A percentile compares a stretch with the other conserved stretches of the same genome.
These are phyloP conservation scores for Cryptocephalus moraei DNA, from an alignment of 2,888 invertebrate genomes.

Conservation along the genomic window DNA sequence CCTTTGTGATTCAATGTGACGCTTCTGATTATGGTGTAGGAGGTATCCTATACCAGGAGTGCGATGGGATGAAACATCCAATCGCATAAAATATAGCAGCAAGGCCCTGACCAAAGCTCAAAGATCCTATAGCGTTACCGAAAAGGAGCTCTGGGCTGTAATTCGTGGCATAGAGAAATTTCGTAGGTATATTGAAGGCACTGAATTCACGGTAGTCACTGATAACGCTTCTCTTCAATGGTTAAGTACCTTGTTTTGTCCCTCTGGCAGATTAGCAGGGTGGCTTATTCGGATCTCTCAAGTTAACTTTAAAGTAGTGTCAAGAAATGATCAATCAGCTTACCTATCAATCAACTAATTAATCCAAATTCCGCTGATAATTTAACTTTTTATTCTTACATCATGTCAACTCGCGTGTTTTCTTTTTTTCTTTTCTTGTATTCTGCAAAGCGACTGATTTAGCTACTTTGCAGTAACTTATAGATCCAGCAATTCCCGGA, in stretches of 20 bases:
- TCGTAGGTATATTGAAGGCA: conserved; percentile 19
- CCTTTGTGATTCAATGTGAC: conserved; percentile 10
- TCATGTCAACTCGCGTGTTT: too few species aligned
- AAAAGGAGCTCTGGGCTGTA: conserved; percentile 14
- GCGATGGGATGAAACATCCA: conserved; percentile 8
- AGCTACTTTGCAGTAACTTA: too few species aligned
- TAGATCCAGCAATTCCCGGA: too few species aligned
- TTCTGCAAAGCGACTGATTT: too few species aligned
- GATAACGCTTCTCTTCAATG: conserved; percentile 21
- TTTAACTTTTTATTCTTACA: too few species aligned
- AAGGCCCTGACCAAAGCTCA: conserved; percentile 10
- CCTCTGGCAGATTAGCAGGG: conserved; percentile 19
- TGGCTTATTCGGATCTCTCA: conserved; percentile 15
- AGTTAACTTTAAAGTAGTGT: conserved; percentile 14
- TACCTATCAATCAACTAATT: too few species aligned
- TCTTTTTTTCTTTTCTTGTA: too few species aligned
- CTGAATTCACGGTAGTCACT: conserved; percentile 13
- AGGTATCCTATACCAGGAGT: conserved; percentile 5
- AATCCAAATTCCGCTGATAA: too few species aligned
- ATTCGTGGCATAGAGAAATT: conserved; percentile 16
- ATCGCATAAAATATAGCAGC: conserved; percentile 9
- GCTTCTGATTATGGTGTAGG: conserved; percentile 14
- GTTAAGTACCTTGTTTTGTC: conserved; percentile 19
- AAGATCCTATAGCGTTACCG: conserved; percentile 14
- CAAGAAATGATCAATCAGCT: too few species aligned